Percentiles rank a stretch among this genome's conserved stretches.
Conservation (phyloP, 2,888 invertebrate genomes). For the Andrena praecox region DNA sequence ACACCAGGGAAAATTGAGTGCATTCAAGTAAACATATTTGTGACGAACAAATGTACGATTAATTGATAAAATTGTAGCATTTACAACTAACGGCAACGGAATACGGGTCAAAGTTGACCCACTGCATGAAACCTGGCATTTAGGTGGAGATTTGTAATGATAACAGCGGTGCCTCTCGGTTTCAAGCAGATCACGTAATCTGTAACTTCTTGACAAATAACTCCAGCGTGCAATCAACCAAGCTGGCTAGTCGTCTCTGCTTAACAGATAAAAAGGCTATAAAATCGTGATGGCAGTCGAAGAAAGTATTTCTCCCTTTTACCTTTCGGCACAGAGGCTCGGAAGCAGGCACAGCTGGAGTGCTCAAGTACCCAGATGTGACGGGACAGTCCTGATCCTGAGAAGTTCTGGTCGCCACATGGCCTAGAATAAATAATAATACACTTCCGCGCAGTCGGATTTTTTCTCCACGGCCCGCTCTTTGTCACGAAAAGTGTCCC, state of each 20-base stretch:
- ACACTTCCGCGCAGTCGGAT: constrained; percentile 51
- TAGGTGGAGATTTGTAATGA: neutral
- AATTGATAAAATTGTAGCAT: too few relatives aligned
- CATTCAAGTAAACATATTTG: too few relatives aligned
- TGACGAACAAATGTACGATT: too few relatives aligned
- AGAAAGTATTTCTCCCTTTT: constrained; percentile 25
- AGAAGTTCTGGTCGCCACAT: constrained; percentile 60
- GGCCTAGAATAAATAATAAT: constrained; percentile 61
- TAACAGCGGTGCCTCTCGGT: neutral
- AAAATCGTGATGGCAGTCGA: neutral
- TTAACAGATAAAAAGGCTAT: constrained; percentile 16
- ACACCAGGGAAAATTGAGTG: too few relatives aligned
- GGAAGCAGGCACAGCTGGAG: neutral
- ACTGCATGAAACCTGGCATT: too few relatives aligned
- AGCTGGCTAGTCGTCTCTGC: neutral
- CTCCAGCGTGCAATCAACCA: neutral
- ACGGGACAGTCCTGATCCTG: constrained; percentile 19
- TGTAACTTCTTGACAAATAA: neutral
- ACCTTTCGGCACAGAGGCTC: neutral
- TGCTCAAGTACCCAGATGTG: constrained; percentile 36
- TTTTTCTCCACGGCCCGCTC: constrained; percentile 28
- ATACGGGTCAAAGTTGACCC: too few relatives aligned
- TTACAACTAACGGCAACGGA: too few relatives aligned
- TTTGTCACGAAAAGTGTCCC: constrained; percentile 29
- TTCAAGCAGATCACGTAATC: constrained; percentile 8